Base-by-base conservation (phyloP, 2,888 invertebrate genomes). In the Chelonus formosanus region DNA sequence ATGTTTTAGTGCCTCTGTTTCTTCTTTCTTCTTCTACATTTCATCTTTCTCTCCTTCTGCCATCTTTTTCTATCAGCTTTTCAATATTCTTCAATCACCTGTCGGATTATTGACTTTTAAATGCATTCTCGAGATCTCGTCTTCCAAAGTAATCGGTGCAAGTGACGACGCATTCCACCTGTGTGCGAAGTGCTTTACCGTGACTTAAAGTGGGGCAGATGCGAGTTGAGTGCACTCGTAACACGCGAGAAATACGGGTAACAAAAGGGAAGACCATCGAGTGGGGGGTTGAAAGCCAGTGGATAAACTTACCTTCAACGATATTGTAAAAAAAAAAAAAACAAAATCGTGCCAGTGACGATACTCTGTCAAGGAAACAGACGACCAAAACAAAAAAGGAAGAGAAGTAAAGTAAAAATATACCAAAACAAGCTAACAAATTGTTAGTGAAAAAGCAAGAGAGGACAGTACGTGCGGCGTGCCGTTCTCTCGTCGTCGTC, bases 401-500 rank as follows among this genome's bases (percentile, higher is more conserved):
- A 31, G 20, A 31, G 31, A 4, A 7, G 5, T 5, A 44, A 43
- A 56, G 58, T 48, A 10, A 10, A 43, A n/a, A 8, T 45, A 54
- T 20, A 64, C 5, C 44, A 54, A 45, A 53, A 50, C 48, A 44
- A 47, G n/a, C 20, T 8, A 31, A 32, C 3, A 5, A 20, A 40
- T 43, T 43, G 20, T 31, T 43, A 10, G 52, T 31, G 45, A 53
- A 62, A 56, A 43, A 67, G 60, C 62, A 50, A 43, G 57, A 58
- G 48, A 70, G 63, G 53, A 52, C 67, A 67, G 61, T 69, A 68
- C 64, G 66, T 60, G 63, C 67, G 60, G 65, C 57, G 67, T 67
- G 67, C 58, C 63, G 69, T 62, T 66, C 67, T 62, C 65, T 62
- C 66, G 64, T 60, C 53, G 67, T 64, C 64, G 68, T 61, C 67